Base-by-base conservation (phyloP, 2,888 invertebrate species). In the Auanema sp. region DNA sequence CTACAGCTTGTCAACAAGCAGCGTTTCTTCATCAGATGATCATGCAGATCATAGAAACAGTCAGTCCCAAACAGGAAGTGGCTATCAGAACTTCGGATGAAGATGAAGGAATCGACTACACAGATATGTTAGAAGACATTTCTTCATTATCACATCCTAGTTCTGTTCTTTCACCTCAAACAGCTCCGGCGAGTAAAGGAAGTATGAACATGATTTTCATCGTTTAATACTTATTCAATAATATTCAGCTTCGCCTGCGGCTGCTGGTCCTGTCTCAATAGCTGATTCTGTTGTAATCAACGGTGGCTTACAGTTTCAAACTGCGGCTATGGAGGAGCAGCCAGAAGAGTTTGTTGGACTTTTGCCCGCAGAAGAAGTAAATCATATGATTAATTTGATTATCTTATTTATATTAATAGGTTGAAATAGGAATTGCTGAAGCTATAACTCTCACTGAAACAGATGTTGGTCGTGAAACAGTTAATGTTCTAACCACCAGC, bases 401-500 rank as follows among this genome's bases (percentile, higher is more conserved):
- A 6, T 11, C 41, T 11, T 40, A n/a, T 14, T 8, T 2, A 14
- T 57, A 16, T 33, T 18, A 61, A n/a, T 25, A 83, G 70, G 88
- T 89, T 50, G 89, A 90, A 69, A 89, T 90, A 42, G 92, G 91
- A 33, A 90, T 91, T 40, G 92, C 93, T 10, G 89, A 91, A 79
- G 91, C 92, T 5, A 90, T 92, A 66, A 93, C 92, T 0, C 86
- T 93, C 63, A 91, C 93, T 0, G 93, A 93, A 82, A 90, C 90
- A 0, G 93, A 94, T 84, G 91, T 92, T 64, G 92, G 77, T 18
- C 56, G 89, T 60, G 90, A 89, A 59, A 90, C 89, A 63, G 89
- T 88, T 25, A 88, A 90, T 86, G 89, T 92, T 8, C 90, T 90
- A 3, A 90, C 90, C 44, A 89, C 90, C 0, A 90, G 90, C 71